phyloP scores from a whole-genome alignment of 2,797 vertebrate species.

The Propithecus deckenii region DNA sequence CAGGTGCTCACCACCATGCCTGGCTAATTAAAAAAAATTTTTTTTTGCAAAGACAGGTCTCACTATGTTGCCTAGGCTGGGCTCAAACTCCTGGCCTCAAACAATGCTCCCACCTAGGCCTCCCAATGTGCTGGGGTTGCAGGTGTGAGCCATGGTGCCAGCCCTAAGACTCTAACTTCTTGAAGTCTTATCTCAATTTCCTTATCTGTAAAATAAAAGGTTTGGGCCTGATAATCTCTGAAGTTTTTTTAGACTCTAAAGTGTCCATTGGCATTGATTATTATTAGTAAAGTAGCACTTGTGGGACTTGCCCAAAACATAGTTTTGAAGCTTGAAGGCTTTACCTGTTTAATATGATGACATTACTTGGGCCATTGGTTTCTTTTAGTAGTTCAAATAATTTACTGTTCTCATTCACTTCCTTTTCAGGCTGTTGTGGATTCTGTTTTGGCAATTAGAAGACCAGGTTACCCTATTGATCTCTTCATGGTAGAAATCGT shows the following conservation, averaged over 20 bases:
- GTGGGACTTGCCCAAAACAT: neutral
- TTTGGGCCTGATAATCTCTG: neutral
- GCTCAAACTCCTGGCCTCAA: neutral
- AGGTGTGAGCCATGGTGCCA: neutral
- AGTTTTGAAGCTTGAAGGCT: neutral
- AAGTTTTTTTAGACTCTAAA: neutral
- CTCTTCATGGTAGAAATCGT: constrained; percentile 95
- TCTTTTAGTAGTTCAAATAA: neutral
- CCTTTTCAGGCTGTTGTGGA: constrained; percentile 91
- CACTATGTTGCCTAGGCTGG: neutral
- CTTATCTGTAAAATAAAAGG: neutral
- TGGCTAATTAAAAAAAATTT: too few relatives aligned
- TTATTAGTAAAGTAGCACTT: neutral
- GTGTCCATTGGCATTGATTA: neutral
- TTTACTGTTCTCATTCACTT: neutral
- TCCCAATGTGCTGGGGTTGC: neutral
- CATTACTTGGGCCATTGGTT: neutral
- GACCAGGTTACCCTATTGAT: constrained; percentile 90
- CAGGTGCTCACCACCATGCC: too few relatives aligned
- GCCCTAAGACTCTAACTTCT: neutral
- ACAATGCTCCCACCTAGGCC: neutral
- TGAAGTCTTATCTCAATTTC: neutral
- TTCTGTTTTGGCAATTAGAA: constrained; percentile 89
- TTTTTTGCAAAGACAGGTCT: neutral
- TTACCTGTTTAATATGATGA: neutral